A percentile compares a stretch with the other conserved stretches of the same genome.
phyloP scores from a whole-genome alignment of 64 coral and sea anemone species.

The Pocillopora damicornis region DNA sequence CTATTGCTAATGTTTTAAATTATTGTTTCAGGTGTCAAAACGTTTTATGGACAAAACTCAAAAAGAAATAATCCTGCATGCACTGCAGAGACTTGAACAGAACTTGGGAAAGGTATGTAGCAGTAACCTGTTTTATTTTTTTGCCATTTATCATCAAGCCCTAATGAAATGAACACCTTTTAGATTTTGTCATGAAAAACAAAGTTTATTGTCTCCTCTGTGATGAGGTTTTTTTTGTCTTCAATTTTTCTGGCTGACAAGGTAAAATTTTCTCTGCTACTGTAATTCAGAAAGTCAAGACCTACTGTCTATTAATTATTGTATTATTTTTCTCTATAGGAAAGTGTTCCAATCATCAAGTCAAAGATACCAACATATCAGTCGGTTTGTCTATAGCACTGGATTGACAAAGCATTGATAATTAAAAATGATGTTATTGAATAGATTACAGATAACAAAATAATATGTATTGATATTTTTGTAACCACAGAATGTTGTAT shows the following conservation, averaged over 20 bases:
- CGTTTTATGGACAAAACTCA: slow-evolving; percentile 89
- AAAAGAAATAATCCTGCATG: slow-evolving; percentile 84
- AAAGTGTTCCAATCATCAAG: slow-evolving; percentile 82
- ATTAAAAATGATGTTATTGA: neutral
- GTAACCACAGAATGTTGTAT: too few species aligned
- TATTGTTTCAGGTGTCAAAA: slow-evolving; percentile 56
- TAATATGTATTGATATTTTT: neutral
- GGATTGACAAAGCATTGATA: neutral
- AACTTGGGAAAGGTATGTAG: slow-evolving; percentile 65
- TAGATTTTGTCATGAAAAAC: too few species aligned
- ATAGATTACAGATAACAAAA: neutral
- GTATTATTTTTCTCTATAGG: slow-evolving; percentile 50
- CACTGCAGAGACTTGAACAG: slow-evolving; percentile 85
- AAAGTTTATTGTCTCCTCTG: too few species aligned
- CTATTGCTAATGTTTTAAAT: too few species aligned
- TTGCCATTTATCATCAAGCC: too few species aligned
- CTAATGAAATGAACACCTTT: neutral
- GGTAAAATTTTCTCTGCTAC: too few species aligned
- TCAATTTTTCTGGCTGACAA: too few species aligned
- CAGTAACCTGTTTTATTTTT: neutral
- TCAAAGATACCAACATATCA: slow-evolving; percentile 92
- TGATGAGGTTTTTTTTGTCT: too few species aligned
- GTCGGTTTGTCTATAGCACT: slow-evolving; percentile 75
- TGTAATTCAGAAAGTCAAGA: too few species aligned
- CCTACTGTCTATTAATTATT: neutral